phyloP scores from a whole-genome alignment of 2,113 vertebrate species.

The Sinocyclocheilus grahami region DNA sequence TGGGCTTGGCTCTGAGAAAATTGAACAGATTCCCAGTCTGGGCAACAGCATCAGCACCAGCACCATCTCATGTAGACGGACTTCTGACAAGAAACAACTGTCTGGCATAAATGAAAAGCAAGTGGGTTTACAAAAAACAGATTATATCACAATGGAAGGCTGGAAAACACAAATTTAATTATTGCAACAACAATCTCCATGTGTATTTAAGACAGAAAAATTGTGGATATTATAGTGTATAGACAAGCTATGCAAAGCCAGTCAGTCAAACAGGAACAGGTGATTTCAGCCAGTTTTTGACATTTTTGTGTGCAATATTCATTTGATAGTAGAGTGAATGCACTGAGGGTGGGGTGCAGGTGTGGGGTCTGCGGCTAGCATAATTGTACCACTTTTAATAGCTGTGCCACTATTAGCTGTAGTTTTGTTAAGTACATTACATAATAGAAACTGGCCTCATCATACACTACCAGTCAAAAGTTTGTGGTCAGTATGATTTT shows the following conservation, averaged over 20 bases:
- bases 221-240: not conserved
- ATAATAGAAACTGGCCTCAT: too few relatives aligned
- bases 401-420: too few relatives aligned
- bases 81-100: not conserved
- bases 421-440: too few relatives aligned
- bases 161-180: not conserved
- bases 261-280: not conserved
- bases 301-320: not conserved
- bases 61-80: not conserved
- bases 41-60: not conserved
- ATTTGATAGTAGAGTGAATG: not conserved
- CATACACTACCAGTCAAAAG: too few relatives aligned
- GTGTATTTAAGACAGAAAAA: not conserved
- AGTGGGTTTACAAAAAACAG: not conserved
- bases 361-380: too few relatives aligned
- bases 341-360: too few relatives aligned
- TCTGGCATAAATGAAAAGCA: not conserved
- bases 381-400: too few relatives aligned
- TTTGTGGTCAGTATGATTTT: too few relatives aligned
- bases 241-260: not conserved
- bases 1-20: not conserved
- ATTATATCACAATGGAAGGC: not conserved
- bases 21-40: not conserved
- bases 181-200: not conserved
- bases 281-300: not conserved